phyloP scores from a whole-genome alignment of 2,888 invertebrate genomes.

The Trichogramma evanescens region DNA sequence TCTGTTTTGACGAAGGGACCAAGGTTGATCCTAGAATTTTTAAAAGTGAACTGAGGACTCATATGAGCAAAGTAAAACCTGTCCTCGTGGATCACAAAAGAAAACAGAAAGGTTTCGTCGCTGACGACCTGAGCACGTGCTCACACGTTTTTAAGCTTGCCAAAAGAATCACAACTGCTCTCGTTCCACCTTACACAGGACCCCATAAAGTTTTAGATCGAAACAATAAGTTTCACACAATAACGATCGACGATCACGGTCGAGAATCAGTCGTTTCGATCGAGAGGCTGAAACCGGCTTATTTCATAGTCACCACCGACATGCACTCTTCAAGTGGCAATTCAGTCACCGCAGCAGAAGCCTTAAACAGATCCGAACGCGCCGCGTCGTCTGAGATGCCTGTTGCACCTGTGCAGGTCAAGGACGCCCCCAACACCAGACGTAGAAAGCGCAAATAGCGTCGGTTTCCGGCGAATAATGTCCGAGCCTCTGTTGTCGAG shows the following conservation, averaged over 20 bases:
- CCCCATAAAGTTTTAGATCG: constrained; percentile 17
- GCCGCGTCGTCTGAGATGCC: too few species aligned
- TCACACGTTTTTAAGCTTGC: constrained; percentile 21
- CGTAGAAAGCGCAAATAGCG: too few species aligned
- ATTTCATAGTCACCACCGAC: background rate
- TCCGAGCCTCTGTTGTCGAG: too few species aligned
- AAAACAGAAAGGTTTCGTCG: constrained; percentile 13
- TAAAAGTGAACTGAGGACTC: constrained; percentile 2
- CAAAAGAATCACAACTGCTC: constrained; percentile 7
- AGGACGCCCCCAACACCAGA: too few species aligned
- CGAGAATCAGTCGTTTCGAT: background rate
- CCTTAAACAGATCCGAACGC: too few species aligned
- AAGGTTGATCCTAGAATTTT: background rate
- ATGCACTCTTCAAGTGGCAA: too few species aligned
- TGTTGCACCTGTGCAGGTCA: too few species aligned
- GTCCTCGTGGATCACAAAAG: constrained; percentile 5
- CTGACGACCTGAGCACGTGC: constrained; percentile 16
- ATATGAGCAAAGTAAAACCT: constrained; percentile 13
- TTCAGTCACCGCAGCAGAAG: too few species aligned
- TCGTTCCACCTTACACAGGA: constrained; percentile 22
- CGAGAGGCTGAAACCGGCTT: background rate
- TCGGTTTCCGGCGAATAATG: too few species aligned
- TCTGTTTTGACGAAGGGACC: constrained; percentile 15
- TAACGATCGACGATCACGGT: background rate
- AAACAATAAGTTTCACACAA: background rate